phyloP scores from a whole-genome alignment of 2,888 invertebrate species.

The Folsomia manolachei region DNA sequence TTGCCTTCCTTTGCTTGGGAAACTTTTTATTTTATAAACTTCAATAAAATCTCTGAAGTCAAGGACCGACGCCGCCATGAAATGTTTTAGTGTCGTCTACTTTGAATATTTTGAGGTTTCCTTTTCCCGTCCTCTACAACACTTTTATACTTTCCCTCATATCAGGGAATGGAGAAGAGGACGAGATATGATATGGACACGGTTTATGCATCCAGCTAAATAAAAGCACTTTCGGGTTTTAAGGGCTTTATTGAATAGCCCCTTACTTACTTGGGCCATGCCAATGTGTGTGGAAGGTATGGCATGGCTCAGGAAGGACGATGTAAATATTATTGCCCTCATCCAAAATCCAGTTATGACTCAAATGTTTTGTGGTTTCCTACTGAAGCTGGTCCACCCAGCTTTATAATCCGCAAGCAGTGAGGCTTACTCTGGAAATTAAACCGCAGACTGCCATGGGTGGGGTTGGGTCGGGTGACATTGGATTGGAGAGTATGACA shows the following conservation, averaged over 20 bases:
- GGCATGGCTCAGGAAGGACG: background rate
- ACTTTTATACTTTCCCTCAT: no score
- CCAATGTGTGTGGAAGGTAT: no score
- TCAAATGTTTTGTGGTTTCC: background rate
- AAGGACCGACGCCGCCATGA: background rate
- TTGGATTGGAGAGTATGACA: no score
- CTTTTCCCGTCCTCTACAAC: no score
- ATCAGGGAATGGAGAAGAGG: background rate
- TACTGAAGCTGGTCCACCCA: background rate
- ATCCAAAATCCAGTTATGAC: background rate
- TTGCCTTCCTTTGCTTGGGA: background rate
- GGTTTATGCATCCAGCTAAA: background rate
- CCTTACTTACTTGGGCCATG: no score
- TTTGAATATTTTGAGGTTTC: background rate
- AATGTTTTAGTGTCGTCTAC: background rate
- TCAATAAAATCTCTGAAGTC: background rate
- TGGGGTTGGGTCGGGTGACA: no score
- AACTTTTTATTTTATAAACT: background rate
- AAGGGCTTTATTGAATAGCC: background rate
- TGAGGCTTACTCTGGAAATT: background rate
- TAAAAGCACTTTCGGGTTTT: background rate
- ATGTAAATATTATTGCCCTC: background rate
- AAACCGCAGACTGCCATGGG: background rate
- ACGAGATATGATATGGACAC: background rate
- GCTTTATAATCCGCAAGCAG: background rate